Evolutionary conservation across 2,113 vertebrate species (phyloP).

Genomic region (Phrynocephalus versicolor): DNA sequence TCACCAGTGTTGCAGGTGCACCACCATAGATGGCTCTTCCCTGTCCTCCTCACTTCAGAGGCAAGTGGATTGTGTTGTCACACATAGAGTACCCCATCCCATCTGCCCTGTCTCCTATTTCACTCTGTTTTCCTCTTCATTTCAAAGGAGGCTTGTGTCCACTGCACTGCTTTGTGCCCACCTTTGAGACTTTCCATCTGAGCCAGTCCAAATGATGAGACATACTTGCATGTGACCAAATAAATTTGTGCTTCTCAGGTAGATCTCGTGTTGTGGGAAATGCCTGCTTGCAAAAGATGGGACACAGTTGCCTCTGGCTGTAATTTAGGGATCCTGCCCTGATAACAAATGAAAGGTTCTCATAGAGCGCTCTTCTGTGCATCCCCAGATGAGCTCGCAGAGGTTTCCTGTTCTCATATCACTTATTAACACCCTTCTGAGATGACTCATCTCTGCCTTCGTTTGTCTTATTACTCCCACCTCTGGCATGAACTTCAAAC

Average conservation of each 20-base stretch:
- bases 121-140: background rate
- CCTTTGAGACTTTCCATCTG: background rate
- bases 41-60: no score
- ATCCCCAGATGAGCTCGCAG: constrained; percentile 15
- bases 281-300: constrained; percentile 13
- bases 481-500: constrained; percentile 19
- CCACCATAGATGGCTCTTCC: no score
- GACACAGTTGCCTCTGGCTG: background rate
- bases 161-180: background rate
- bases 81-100: no score
- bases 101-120: no score
- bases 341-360: constrained; percentile 7
- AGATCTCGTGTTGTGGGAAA: background rate
- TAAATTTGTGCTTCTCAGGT: background rate
- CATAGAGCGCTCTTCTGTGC: background rate
- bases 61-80: no score
- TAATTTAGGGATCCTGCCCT: background rate
- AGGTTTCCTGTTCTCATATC: constrained; percentile 34
- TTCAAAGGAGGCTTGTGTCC: background rate
- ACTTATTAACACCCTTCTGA: constrained; percentile 3
- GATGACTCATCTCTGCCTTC: constrained; percentile 29
- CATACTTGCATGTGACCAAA: background rate
- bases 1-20: background rate
- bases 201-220: background rate
- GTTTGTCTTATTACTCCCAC: background rate